phyloP scores from a whole-genome alignment of 2,888 invertebrate genomes.

The Nephrocerus scutellatus region DNA sequence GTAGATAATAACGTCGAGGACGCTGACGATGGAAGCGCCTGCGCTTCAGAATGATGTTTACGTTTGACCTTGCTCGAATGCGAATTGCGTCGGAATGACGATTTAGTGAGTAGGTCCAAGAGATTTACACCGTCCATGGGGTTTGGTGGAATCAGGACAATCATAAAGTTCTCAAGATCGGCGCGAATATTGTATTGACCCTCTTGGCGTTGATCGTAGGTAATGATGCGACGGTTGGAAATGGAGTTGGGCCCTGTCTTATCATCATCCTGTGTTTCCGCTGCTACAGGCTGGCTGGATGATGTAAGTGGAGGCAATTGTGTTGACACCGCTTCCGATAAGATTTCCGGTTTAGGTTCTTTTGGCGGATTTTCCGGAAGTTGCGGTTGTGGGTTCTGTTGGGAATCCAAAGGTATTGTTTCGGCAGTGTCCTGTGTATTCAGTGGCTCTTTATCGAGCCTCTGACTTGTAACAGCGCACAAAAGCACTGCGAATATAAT shows the following conservation, averaged over 20 bases:
- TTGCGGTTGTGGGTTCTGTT: constrained; percentile 5
- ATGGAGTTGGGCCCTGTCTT: constrained; percentile 9
- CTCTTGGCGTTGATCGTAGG: constrained; percentile 63
- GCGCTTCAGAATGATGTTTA: constrained; percentile 25
- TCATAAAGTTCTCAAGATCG: constrained; percentile 66
- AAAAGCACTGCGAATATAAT: constrained; percentile 11
- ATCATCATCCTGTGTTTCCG: constrained; percentile 23
- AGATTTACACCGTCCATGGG: constrained; percentile 35
- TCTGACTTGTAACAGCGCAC: too few relatives aligned
- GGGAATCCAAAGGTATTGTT: background rate
- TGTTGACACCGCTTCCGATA: constrained; percentile 20
- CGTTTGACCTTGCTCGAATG: constrained; percentile 25
- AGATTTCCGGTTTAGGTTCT: constrained; percentile 24
- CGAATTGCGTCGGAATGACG: constrained; percentile 30
- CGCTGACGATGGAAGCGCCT: constrained; percentile 13
- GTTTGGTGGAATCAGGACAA: constrained; percentile 57
- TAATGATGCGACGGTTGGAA: constrained; percentile 34
- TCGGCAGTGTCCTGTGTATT: constrained; percentile 12
- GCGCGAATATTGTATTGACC: constrained; percentile 68
- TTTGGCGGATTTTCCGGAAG: constrained; percentile 14
- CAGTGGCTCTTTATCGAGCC: too few relatives aligned
- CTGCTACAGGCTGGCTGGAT: constrained; percentile 14
- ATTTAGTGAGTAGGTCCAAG: constrained; percentile 36
- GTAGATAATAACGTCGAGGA: constrained; percentile 1
- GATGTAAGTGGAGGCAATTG: constrained; percentile 8